These are phyloP conservation scores for Lepus oiostolus DNA, from an alignment of 2,797 vertebrate genomes.

Conservation along the genomic window DNA sequence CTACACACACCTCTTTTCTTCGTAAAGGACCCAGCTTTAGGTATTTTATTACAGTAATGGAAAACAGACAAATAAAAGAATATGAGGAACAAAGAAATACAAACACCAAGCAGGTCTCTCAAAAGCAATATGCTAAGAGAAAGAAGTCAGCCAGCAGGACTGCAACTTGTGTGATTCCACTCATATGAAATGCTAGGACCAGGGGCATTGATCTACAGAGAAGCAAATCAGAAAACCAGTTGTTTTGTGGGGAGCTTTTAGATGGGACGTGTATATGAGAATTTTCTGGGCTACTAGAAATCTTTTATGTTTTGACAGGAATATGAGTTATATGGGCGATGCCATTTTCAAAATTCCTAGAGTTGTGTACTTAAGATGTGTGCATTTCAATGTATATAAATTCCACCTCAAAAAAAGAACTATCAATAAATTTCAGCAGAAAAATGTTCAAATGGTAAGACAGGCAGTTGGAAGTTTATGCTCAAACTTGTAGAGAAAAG, in stretches of 20 bases:
- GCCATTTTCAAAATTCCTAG: background rate
- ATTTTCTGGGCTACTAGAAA: background rate
- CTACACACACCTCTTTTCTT: no score
- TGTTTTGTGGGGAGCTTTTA: background rate
- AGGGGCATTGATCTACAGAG: background rate
- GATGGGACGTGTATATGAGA: background rate
- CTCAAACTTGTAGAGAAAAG: background rate
- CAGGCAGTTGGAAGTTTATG: background rate
- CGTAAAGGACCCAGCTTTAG: no score
- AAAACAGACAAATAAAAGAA: no score
- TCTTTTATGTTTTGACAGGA: background rate
- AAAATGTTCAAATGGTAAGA: background rate
- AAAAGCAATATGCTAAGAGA: background rate
- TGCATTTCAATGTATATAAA: slow-evolving; percentile 13
- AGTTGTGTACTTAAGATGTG: background rate
- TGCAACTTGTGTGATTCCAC: background rate
- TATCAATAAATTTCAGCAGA: background rate
- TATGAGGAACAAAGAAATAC: background rate
- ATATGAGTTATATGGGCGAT: background rate
- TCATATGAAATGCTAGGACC: background rate
- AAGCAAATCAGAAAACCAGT: background rate
- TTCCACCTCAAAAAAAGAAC: background rate
- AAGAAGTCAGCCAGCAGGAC: background rate
- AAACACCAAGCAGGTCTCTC: background rate
- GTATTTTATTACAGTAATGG: no score